These are phyloP conservation scores for Synchiropus splendidus DNA, from an alignment of 2,113 vertebrate species.

Conservation along the genomic window DNA sequence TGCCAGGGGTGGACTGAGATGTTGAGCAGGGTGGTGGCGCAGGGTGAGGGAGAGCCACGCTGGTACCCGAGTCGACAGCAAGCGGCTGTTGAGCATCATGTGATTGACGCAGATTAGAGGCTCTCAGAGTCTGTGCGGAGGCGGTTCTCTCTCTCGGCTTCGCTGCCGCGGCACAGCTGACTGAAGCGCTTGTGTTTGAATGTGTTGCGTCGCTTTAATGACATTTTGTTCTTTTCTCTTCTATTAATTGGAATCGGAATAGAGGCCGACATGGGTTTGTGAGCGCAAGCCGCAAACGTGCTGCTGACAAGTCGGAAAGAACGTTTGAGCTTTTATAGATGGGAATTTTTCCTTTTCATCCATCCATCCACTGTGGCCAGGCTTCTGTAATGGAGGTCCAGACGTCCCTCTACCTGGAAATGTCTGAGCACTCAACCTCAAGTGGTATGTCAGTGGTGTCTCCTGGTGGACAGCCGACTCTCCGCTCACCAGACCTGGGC, in stretches of 20 bases:
- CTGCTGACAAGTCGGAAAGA: too few relatives aligned
- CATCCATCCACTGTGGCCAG: too few relatives aligned
- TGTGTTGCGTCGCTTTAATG: conserved; percentile 8
- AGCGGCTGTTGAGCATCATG: conserved; percentile 50
- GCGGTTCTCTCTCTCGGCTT: conserved; percentile 35
- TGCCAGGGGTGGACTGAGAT: conserved; percentile 27
- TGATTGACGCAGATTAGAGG: conserved; percentile 64
- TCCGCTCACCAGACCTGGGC: too few relatives aligned
- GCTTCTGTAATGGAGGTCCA: too few relatives aligned
- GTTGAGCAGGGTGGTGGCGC: conserved; percentile 31
- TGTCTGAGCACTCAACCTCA: too few relatives aligned
- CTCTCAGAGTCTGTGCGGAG: conserved; percentile 40
- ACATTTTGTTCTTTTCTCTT: conserved; percentile 7
- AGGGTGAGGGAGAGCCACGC: conserved; percentile 14
- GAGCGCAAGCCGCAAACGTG: conserved; percentile 2
- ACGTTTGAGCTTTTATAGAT: too few relatives aligned
- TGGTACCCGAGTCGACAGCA: conserved; percentile 47
- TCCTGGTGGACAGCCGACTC: too few relatives aligned
- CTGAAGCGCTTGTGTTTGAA: conserved; percentile 12
- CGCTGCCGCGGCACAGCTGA: conserved; percentile 26
- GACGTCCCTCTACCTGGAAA: too few relatives aligned
- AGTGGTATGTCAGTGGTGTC: too few relatives aligned
- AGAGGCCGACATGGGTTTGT: neutral
- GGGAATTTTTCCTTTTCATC: too few relatives aligned
- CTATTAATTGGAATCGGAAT: neutral